Evolutionary conservation across 2,113 vertebrate species (phyloP).

Genomic region (Athene cunicularia): DNA sequence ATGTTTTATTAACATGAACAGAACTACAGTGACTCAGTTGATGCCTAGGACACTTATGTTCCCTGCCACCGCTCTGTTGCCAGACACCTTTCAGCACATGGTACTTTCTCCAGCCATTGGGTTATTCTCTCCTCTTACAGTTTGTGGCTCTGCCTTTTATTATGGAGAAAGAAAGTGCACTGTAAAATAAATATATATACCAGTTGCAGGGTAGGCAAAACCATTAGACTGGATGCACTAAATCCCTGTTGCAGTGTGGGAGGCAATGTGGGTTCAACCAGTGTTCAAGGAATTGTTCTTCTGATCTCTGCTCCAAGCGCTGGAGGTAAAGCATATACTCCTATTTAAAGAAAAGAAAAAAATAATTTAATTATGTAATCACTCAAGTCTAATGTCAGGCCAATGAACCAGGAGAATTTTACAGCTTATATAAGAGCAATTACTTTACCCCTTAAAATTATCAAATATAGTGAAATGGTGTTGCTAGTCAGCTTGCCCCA

Average conservation of each 20-base stretch:
- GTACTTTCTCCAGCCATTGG: background rate
- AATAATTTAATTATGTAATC: background rate
- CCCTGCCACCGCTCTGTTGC: background rate
- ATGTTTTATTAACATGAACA: background rate
- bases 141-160: background rate
- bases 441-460: background rate
- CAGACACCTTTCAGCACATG: background rate
- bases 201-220: background rate
- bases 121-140: background rate
- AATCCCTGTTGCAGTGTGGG: slow-evolving; percentile 89
- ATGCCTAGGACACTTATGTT: background rate
- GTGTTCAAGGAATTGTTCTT: slow-evolving; percentile 89
- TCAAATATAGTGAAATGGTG: background rate
- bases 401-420: background rate
- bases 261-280: slow-evolving; percentile 92
- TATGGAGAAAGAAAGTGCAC: background rate
- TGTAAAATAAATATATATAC: background rate
- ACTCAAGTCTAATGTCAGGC: background rate
- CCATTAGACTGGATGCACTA: slow-evolving; percentile 82
- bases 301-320: slow-evolving; percentile 84
- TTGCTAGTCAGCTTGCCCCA: background rate
- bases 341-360: slow-evolving; percentile 62
- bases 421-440: background rate
- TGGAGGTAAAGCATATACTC: slow-evolving; percentile 89
- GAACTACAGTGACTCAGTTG: background rate